Evolutionary conservation across 2,797 vertebrate species (phyloP), one percentile per base, ranked within the genome.

Genomic region (Knipowitschia caucasica): DNA sequence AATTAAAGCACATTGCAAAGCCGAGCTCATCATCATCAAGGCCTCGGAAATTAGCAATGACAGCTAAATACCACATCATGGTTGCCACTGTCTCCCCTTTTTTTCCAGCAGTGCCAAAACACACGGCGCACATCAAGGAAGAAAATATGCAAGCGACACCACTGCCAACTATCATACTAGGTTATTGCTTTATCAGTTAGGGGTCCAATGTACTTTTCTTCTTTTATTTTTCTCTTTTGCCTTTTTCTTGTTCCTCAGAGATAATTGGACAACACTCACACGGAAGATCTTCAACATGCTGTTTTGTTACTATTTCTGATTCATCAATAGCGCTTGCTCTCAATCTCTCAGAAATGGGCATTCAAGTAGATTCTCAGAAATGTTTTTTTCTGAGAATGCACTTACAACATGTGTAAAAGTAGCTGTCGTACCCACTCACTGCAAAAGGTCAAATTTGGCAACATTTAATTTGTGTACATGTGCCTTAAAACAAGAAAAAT

Each of bases 21-120:
- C 64, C 26, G 2, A 23, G 54, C 71, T 76, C 62, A 59, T 85
- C 76, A 70, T 76, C 69, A 77, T 73, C 69, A 62, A 45, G 64
- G 60, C 40, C 76, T 73, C 73, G 77, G 79, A 81, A 85, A 86
- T 85, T 62, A 68, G 67, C 62, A 45, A 26, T 69, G 82, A 80
- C 82, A 79, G 75, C 67, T 82, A 77, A 78, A 84, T 75, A 57
- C 56, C 56, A 9, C 17, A 25, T 30, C 14, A n/a, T 30, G 62
- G 65, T 56, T 75, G 72, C 78, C 81, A 84, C 66, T 67, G 50
- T 60, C 73, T 73, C 69, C 70, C 71, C 64, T 80, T 76, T 80
- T 66, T 51, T 38, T 71, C 63, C 42, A 25, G 38, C 14, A 4
- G 47, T 58, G 80, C 77, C 81, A 82, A 65, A 69, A 55, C 36